Conservation (phyloP, 2,113 vertebrate genomes). For the Orycteropus afer region DNA sequence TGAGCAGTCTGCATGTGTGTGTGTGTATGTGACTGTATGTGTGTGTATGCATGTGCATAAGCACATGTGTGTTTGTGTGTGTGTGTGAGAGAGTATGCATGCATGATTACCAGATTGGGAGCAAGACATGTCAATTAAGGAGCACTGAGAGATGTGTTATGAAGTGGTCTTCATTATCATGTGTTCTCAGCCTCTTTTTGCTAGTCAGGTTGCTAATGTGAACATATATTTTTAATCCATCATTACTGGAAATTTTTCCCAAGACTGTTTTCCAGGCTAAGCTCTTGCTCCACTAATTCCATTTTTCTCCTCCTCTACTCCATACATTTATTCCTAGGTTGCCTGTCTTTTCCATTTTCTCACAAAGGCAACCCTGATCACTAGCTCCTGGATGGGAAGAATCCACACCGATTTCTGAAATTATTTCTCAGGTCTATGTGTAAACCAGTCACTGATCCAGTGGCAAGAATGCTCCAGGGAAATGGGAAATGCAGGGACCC, state of each 20-base stretch:
- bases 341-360: neutral
- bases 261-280: neutral
- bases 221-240: neutral
- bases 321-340: neutral
- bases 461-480: accelerated
- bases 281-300: neutral
- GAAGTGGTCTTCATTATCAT: neutral
- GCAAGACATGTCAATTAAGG: neutral
- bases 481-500: too few relatives aligned
- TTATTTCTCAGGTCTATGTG: neutral
- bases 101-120: neutral
- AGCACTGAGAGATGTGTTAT: neutral
- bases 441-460: too few relatives aligned
- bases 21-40: too few relatives aligned
- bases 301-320: neutral
- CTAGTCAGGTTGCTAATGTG: neutral
- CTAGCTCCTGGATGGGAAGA: neutral
- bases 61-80: too few relatives aligned
- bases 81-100: neutral
- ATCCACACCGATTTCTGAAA: too few relatives aligned
- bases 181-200: neutral
- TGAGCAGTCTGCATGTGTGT: too few relatives aligned
- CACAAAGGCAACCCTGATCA: neutral
- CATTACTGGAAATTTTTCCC: neutral
- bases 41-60: accelerated